These are phyloP conservation scores for Spongia lamella DNA, from an alignment of 37 sponge, comb jelly and placozoan species.

Conservation along the genomic window DNA sequence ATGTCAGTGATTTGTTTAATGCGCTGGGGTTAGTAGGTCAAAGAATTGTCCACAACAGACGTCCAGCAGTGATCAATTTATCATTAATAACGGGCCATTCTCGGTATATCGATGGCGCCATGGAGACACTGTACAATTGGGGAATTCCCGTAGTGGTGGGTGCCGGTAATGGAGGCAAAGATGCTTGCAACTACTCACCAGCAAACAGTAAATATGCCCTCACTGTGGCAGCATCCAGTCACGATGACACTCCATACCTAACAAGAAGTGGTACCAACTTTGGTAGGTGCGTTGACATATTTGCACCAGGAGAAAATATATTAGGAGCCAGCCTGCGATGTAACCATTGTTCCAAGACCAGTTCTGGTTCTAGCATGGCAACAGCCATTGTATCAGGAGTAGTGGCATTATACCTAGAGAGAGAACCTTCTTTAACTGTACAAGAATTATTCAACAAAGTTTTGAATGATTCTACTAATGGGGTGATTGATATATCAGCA, in stretches of 20 bases:
- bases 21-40: conserved; percentile 46
- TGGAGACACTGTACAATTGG: conserved; percentile 15
- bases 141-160: conserved; percentile 60
- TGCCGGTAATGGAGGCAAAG: conserved; percentile 55
- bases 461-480: conserved; percentile 5
- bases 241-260: conserved; percentile 42
- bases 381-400: conserved; percentile 68
- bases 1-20: conserved; percentile 34
- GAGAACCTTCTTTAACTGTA: conserved; percentile 58
- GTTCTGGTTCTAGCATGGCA: conserved; percentile 67
- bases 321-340: conserved; percentile 54
- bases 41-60: not conserved
- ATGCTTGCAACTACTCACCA: conserved; percentile 58
- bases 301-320: conserved; percentile 69
- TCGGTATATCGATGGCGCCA: conserved; percentile 26
- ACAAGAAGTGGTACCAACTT: conserved; percentile 38
- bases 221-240: conserved; percentile 60
- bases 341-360: conserved; percentile 19
- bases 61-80: conserved; percentile 60
- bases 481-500: conserved; percentile 9
- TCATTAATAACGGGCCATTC: conserved; percentile 36
- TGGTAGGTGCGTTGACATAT: conserved; percentile 69
- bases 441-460: conserved; percentile 22
- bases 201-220: conserved; percentile 44
- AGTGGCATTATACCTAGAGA: conserved; percentile 51